Evolutionary conservation across 2,113 vertebrate genomes (phyloP), one percentile per base, ranked within the genome.

Genomic region (Rhinichthys klamathensis): DNA sequence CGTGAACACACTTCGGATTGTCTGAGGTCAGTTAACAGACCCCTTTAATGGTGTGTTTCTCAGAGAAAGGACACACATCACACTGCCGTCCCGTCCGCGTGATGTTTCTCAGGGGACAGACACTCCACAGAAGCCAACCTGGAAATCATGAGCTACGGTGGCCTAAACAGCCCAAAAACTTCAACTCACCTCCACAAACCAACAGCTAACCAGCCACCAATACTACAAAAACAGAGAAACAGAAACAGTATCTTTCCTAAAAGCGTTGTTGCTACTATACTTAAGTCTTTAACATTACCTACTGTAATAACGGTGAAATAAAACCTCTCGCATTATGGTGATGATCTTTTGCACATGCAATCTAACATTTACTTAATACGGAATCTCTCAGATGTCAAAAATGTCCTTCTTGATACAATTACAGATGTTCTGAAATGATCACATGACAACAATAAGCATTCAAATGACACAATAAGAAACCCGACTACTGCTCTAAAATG

Each of bases 61-160:
- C 67, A 4, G 32, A 15, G 38, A 41, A 67, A 80, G 61, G 38
- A 56, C 38, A 38, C 21, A 30, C 46, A 63, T 51, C 25, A n/a
- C 30, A 46, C 58, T 67, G 56, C 46, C 12, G 27, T 16, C 58
- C 27, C 15, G 21, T 74, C 72, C 60, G 18, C 58, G 82, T 76
- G 83, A 76, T 41, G 60, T 41, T 61, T 84, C 73, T 84, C 60
- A 25, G 21, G 80, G 63, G 74, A 78, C 25, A 69, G 49, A 51
- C 7, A 1, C 41, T 38, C 27, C 10, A 83, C 21, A 65, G 72
- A 78, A 51, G 30, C 60, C 60, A 67, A 30, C 46, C 67, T 56
- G 46, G 80, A 38, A 58, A 25, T 70, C 67, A 49, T 38, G 49
- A 77, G 60, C 60, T 63, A 74, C 38, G 25, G 82, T 21, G 54